Conservation (phyloP, 92 coral and sea anemone species). For the Epizoanthus rinbou region DNA sequence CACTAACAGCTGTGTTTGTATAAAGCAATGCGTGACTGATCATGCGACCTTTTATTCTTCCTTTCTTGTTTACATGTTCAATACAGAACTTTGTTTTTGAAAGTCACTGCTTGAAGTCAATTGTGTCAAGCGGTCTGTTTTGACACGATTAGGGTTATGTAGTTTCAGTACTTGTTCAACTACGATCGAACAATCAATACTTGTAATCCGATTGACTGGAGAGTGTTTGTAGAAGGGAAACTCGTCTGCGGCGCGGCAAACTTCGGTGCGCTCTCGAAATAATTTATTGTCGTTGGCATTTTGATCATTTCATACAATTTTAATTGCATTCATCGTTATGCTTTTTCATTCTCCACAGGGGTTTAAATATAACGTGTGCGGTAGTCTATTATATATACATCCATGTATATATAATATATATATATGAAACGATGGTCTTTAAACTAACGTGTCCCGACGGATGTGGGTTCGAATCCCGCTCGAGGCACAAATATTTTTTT, state of each 20-base stretch:
- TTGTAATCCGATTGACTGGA: neutral
- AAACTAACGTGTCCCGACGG: too few relatives aligned
- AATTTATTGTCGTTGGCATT: neutral
- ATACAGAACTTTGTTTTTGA: neutral
- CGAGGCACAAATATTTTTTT: too few relatives aligned
- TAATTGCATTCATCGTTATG: neutral
- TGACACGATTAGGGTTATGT: neutral
- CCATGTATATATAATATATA: too few relatives aligned
- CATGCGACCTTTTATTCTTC: neutral
- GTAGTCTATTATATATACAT: too few relatives aligned
- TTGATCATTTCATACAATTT: slow-evolving; percentile 25
- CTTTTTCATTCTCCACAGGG: neutral
- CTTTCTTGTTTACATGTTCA: neutral
- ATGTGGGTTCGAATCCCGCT: too few relatives aligned
- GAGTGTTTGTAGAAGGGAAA: neutral
- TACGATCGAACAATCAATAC: neutral
- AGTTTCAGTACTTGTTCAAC: neutral
- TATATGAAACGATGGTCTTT: too few relatives aligned
- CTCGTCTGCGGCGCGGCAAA: neutral
- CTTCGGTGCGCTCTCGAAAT: neutral
- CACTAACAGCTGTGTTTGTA: too few relatives aligned
- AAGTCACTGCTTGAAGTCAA: slow-evolving; percentile 7
- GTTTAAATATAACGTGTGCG: neutral
- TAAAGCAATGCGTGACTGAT: too few relatives aligned
- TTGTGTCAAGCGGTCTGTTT: neutral